Evolutionary conservation across 2,797 vertebrate species (phyloP).

Genomic region (Salmo trutta): DNA sequence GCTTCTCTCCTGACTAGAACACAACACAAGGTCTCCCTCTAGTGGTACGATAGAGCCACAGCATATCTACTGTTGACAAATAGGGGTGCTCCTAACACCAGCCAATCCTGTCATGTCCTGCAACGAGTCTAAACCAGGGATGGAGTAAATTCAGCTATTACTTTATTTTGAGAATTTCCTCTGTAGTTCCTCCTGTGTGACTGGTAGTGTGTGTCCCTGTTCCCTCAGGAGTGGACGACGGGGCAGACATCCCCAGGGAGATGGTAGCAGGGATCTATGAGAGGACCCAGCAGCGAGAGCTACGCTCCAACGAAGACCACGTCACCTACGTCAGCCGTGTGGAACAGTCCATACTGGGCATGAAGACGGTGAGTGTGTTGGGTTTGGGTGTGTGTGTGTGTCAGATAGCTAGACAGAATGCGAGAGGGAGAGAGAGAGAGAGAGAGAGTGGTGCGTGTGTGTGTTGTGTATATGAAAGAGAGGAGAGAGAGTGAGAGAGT

Average conservation of each 20-base stretch:
- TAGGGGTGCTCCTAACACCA: not conserved
- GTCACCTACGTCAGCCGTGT: slow-evolving; percentile 98
- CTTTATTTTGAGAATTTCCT: not conserved
- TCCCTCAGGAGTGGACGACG: slow-evolving; percentile 90
- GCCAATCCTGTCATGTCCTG: not conserved
- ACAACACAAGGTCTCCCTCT: not conserved
- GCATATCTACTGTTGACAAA: not conserved
- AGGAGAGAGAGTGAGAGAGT: too few relatives aligned
- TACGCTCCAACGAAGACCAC: slow-evolving; percentile 97
- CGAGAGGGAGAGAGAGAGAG: not conserved
- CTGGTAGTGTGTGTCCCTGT: slow-evolving; percentile 20
- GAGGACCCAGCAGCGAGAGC: slow-evolving; percentile 94
- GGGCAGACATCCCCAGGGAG: slow-evolving; percentile 96
- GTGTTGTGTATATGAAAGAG: too few relatives aligned
- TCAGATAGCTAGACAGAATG: not conserved
- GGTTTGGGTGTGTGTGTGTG: not conserved
- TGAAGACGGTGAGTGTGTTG: slow-evolving; percentile 86
- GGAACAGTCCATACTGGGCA: slow-evolving; percentile 94
- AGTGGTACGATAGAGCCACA: not conserved
- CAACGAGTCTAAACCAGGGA: not conserved
- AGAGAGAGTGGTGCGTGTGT: not conserved
- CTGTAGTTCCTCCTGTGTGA: not conserved
- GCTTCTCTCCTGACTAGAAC: not conserved
- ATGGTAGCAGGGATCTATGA: slow-evolving; percentile 98
- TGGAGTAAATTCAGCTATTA: not conserved